phyloP scores from a whole-genome alignment of 2,888 invertebrate species.

The Lepidocyrtinus sp. region DNA sequence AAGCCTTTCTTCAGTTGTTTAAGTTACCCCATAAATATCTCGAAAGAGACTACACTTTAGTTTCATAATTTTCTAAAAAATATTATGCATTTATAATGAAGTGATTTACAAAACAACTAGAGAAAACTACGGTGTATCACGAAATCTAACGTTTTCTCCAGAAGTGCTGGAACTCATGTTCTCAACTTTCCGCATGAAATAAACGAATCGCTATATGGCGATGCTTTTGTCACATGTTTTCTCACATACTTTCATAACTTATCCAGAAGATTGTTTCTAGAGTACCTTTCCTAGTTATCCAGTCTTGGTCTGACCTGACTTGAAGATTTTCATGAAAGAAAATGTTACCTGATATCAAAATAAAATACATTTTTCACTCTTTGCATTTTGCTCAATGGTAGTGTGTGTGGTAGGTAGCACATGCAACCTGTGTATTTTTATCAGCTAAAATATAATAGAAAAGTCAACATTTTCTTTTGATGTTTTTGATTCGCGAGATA shows the following conservation, averaged over 20 bases:
- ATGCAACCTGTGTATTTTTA: neutral
- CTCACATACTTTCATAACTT: neutral
- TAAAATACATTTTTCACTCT: too few relatives aligned
- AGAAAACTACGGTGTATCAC: neutral
- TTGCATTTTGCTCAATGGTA: constrained; percentile 9
- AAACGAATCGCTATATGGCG: neutral
- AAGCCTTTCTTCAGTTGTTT: too few relatives aligned
- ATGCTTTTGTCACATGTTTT: neutral
- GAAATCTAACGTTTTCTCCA: neutral
- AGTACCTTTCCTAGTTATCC: neutral
- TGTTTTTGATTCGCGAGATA: constrained; percentile 32
- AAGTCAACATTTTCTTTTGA: constrained; percentile 26
- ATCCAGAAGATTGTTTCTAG: too few relatives aligned
- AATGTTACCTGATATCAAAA: neutral
- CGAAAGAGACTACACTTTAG: too few relatives aligned
- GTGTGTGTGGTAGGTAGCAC: constrained; percentile 14
- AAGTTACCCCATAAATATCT: too few relatives aligned
- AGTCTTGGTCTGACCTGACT: neutral
- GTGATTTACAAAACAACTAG: neutral
- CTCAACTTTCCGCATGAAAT: neutral
- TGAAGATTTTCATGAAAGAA: neutral
- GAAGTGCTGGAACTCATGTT: neutral
- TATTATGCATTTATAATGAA: neutral
- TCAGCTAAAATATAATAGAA: neutral
- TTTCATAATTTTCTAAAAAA: neutral